Evolutionary conservation across 2,888 invertebrate genomes (phyloP).

Genomic region (Himalopsyche kuldschensis): DNA sequence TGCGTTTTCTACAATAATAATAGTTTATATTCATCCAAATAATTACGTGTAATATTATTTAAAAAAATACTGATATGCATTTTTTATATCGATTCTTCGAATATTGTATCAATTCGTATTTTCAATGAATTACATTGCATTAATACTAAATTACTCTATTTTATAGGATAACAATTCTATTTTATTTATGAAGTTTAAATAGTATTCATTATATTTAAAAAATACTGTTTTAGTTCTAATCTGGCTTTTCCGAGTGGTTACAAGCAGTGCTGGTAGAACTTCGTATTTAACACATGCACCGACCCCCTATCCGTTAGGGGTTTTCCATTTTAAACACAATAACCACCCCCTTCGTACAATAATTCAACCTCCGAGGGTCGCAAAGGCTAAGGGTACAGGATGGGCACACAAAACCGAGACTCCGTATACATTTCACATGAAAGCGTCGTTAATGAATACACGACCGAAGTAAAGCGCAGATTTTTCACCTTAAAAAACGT

Average conservation of each 20-base stretch:
- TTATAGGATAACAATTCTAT: too few relatives aligned
- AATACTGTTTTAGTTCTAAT: not conserved
- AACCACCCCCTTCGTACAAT: slow-evolving; percentile 33
- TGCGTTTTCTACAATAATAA: too few relatives aligned
- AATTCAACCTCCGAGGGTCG: slow-evolving; percentile 20
- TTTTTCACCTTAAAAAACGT: not conserved
- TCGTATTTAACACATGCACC: not conserved
- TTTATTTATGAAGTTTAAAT: too few relatives aligned
- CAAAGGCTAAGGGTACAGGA: not conserved
- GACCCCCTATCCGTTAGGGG: not conserved
- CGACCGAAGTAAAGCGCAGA: not conserved
- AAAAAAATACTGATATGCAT: too few relatives aligned
- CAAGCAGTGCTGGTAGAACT: not conserved
- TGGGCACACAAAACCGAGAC: slow-evolving; percentile 5
- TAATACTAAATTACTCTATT: too few relatives aligned
- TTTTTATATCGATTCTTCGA: too few relatives aligned
- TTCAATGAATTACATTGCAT: too few relatives aligned
- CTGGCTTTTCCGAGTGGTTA: not conserved
- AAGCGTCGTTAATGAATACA: slow-evolving; percentile 15
- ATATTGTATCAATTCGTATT: too few relatives aligned
- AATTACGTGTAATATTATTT: too few relatives aligned
- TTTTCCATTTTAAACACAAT: slow-evolving; percentile 37
- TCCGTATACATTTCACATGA: not conserved
- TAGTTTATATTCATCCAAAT: too few relatives aligned
- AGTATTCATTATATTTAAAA: not conserved